phyloP scores from a whole-genome alignment of 2,888 invertebrate genomes.

The Sturmia bella region DNA sequence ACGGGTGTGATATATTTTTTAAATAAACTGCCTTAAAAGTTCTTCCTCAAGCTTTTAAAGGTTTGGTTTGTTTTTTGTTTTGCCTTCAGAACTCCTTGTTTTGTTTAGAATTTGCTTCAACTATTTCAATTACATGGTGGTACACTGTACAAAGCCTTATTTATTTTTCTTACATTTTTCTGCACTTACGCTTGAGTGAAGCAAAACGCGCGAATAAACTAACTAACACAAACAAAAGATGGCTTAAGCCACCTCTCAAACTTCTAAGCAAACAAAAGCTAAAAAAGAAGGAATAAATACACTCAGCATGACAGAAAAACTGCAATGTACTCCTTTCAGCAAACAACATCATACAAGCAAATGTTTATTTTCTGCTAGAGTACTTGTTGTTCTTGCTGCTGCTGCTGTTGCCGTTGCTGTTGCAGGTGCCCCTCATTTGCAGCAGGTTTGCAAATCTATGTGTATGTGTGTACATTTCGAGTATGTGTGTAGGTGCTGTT shows the following conservation, averaged over 20 bases:
- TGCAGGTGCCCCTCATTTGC: neutral
- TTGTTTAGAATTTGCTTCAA: slow-evolving; percentile 23
- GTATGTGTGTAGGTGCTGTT: slow-evolving; percentile 29
- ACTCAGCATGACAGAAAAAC: slow-evolving; percentile 58
- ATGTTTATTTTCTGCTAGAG: slow-evolving; percentile 47
- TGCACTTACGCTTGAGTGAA: slow-evolving; percentile 64
- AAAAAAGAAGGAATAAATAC: slow-evolving; percentile 37
- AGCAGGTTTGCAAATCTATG: neutral
- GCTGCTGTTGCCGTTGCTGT: slow-evolving; percentile 17
- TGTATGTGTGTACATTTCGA: slow-evolving; percentile 13
- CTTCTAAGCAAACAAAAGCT: slow-evolving; percentile 49
- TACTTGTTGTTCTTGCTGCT: slow-evolving; percentile 21
- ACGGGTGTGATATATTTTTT: neutral
- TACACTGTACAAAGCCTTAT: slow-evolving; percentile 20
- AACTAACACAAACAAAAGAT: slow-evolving; percentile 22
- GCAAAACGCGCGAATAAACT: slow-evolving; percentile 46
- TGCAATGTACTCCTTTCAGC: slow-evolving; percentile 46
- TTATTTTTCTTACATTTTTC: slow-evolving; percentile 52
- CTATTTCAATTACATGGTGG: neutral
- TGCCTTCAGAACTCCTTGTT: slow-evolving; percentile 16
- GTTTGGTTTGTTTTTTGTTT: neutral
- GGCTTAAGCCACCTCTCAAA: slow-evolving; percentile 26
- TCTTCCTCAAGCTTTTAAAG: too few species aligned
- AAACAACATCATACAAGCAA: slow-evolving; percentile 47
- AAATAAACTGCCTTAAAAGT: too few species aligned